Evolutionary conservation across 2,888 invertebrate species (phyloP), one percentile per base, ranked within the genome.

Genomic region (Ypsolopha scabrella): DNA sequence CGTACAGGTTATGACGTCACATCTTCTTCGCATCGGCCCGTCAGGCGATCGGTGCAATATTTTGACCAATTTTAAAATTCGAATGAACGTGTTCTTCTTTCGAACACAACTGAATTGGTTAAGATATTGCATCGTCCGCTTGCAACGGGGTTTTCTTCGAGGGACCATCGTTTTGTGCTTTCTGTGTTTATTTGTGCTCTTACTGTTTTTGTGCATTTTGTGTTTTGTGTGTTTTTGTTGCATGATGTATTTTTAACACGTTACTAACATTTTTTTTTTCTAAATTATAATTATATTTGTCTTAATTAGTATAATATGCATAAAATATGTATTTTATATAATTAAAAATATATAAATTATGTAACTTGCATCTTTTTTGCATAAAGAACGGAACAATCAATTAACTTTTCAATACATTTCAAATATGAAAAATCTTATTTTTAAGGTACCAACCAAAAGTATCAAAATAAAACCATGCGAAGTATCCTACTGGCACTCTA

Each of bases 121-220:
- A 86, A 86, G 85, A 85, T 86, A 86, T 86, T 86, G 86, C 86
- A 86, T 86, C 86, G 82, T 77, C 70, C 63, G 78, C 80, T 80
- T 72, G 72, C 54, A 50, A 50, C 63, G 82, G 80, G 74, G 64
- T 24, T 62, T 59, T 63, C 82, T 55, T 14, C 79, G 73, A 36
- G 65, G 67, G 65, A 63, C 47, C 50, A 51, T 41, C 51, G 49
- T 52, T 49, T 54, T 33, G 52, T 11, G 39, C 51, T 48, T 52
- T 45, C 48, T 51, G 48, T 52, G 48, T 54, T 55, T 51, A n/a
- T 54, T 48, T 54, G 37, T 55, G 51, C 53, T 59, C 51, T 56
- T 35, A 55, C 36, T 59, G 53, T 52, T 54, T 54, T 48, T 52
- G 41, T 55, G 33, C 56, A 46, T 50, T 55, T 48, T 48, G 33